Base-by-base conservation (phyloP, 2,113 vertebrate genomes). In the Clarias macrocephalus region DNA sequence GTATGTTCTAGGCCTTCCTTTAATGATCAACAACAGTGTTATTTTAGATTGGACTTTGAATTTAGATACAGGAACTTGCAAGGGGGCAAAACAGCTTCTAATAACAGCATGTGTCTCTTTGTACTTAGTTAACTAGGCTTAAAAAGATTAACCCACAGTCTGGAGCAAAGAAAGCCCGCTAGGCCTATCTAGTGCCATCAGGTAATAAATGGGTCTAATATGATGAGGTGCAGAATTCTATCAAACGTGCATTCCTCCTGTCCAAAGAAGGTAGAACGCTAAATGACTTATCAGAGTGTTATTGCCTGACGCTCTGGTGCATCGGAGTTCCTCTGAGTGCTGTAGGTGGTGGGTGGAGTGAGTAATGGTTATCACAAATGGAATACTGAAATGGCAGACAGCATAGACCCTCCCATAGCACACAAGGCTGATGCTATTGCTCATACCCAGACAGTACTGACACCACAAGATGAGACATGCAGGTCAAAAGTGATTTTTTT, bases 311-410 rank as follows among this genome's bases (percentile, higher is more conserved):
- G 73, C 48, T 65, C 80, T 80, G 70, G 75, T 52, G 54, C 70
- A 56, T n/a, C 28, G 21, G n/a, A 90, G 80, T 28, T 81, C 72
- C 85, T 89, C 91, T 91, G 60, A 57, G 90, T 84, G 68, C 85
- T 59, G 86, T 48, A 90, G 86, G 54, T 90, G 86, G 82, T 80
- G 66, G 89, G 90, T 85, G 87, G 88, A 92, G 89, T 91, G 91
- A 93, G 91, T 93, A 94, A 93, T 88, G 85, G 90, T 90, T 90
- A 91, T 92, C 87, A 88, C 59, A 42, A 73, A 82, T 88, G 88
- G 89, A 85, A 88, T 87, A 91, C 89, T 93, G 90, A 93, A 93
- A 92, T 91, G 92, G 92, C 93, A 94, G 92, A 93, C 88, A 92
- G 91, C 85, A 90, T 89, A 62, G 81, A 79, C 84, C 86, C 85